Percentiles rank a stretch among this genome's conserved stretches.
Evolutionary conservation across 2,888 invertebrate species (phyloP).

Genomic region (Monochamus alternatus): DNA sequence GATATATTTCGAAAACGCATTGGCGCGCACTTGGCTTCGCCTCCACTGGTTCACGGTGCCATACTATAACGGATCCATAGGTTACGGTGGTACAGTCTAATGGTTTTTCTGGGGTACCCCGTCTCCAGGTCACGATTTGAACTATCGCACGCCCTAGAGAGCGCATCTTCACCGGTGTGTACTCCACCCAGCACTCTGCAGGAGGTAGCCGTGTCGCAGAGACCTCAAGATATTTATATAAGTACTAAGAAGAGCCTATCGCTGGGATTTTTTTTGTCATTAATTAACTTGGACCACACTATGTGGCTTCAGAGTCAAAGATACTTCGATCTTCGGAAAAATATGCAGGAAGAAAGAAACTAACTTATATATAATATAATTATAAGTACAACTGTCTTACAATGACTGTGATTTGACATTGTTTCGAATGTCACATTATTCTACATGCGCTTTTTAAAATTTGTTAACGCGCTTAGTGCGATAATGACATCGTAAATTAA

Average conservation of each 20-base stretch:
- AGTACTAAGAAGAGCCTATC: neutral
- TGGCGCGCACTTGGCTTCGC: slow-evolving; percentile 2
- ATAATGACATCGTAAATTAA: too few relatives aligned
- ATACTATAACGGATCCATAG: slow-evolving; percentile 27
- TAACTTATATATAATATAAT: too few relatives aligned
- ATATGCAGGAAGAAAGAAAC: too few relatives aligned
- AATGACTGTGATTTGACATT: too few relatives aligned
- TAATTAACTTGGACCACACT: neutral
- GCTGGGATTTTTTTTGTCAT: neutral
- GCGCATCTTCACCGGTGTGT: slow-evolving; percentile 61
- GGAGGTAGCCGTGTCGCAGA: slow-evolving; percentile 47
- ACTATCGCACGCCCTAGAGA: slow-evolving; percentile 75
- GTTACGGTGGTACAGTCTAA: slow-evolving; percentile 57
- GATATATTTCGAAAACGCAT: neutral
- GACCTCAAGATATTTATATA: slow-evolving; percentile 18
- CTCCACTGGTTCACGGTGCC: slow-evolving; percentile 27
- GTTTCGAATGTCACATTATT: too few relatives aligned
- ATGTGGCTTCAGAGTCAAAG: too few relatives aligned
- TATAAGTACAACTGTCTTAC: too few relatives aligned
- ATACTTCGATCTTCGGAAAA: too few relatives aligned
- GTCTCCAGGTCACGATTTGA: slow-evolving; percentile 73
- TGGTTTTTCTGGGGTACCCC: slow-evolving; percentile 63
- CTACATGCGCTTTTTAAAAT: too few relatives aligned
- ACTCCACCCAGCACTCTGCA: slow-evolving; percentile 51
- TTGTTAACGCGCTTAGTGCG: too few relatives aligned